Conservation (phyloP, 2,888 invertebrate genomes). For the Trimorus sp. region DNA sequence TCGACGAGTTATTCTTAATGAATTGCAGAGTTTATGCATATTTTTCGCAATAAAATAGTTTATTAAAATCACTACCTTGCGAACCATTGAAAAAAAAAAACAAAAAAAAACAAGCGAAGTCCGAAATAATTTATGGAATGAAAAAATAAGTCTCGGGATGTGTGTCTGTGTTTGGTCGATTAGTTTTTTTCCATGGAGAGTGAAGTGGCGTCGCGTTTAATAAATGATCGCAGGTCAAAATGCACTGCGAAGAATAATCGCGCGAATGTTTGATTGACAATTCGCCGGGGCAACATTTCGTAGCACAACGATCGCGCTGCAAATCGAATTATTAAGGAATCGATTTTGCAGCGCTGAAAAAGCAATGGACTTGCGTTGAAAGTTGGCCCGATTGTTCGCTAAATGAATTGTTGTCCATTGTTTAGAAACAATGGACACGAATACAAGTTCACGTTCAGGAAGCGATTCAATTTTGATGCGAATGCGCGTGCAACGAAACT, state of each 20-base stretch:
- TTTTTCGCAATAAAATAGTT: no score
- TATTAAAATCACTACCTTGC: no score
- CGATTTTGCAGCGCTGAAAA: slow-evolving; percentile 50
- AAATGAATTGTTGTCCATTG: slow-evolving; percentile 64
- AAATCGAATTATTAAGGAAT: slow-evolving; percentile 58
- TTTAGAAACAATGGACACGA: slow-evolving; percentile 61
- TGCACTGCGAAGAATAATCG: slow-evolving; percentile 39
- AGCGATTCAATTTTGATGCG: slow-evolving; percentile 58
- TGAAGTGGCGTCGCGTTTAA: slow-evolving; percentile 43
- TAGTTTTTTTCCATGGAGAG: no score
- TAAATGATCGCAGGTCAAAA: slow-evolving; percentile 36
- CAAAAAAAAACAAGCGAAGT: no score
- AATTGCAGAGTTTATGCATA: no score
- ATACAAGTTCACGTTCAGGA: slow-evolving; percentile 53
- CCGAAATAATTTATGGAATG: no score
- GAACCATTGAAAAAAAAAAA: no score
- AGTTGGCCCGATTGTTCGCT: slow-evolving; percentile 62
- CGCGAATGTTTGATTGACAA: slow-evolving; percentile 56
- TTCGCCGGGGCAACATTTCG: slow-evolving; percentile 44
- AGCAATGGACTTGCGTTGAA: slow-evolving; percentile 49
- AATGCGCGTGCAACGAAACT: slow-evolving; percentile 28
- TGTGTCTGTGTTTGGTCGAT: no score
- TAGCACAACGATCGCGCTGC: slow-evolving; percentile 30
- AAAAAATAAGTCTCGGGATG: no score
- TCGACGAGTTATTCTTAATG: no score